Conservation (phyloP, 92 coral and sea anemone species). For the Montipora capitata region DNA sequence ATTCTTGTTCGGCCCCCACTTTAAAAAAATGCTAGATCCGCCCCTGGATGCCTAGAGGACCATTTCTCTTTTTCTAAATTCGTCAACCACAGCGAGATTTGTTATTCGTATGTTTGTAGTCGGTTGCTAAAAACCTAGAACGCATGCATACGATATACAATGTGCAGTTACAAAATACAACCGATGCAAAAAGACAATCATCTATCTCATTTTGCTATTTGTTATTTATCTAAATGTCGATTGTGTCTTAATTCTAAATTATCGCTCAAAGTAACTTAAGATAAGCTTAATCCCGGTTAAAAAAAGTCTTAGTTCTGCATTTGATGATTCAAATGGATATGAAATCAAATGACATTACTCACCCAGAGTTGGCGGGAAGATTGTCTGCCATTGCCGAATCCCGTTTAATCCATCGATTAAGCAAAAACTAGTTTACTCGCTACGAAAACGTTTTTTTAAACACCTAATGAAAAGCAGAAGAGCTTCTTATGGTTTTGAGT, state of each 20-base stretch:
- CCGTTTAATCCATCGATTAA: background rate
- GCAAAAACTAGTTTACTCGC: background rate
- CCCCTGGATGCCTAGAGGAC: conserved; percentile 6
- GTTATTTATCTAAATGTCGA: background rate
- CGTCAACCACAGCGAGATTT: background rate
- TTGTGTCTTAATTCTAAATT: conserved; percentile 8
- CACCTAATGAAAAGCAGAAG: background rate
- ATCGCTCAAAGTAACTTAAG: background rate
- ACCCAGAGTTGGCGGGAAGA: conserved; percentile 38
- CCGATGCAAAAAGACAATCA: background rate
- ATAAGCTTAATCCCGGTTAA: conserved; percentile 6
- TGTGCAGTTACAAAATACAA: conserved; percentile 15
- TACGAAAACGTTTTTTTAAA: background rate
- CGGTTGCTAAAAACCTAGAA: background rate
- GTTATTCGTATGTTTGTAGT: conserved; percentile 7
- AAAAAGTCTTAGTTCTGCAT: conserved; percentile 17
- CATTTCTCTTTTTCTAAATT: background rate
- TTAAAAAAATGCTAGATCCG: conserved; percentile 3
- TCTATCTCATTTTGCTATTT: background rate
- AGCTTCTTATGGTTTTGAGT: background rate
- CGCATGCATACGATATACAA: background rate
- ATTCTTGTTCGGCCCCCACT: no score
- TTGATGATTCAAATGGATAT: conserved; percentile 20
- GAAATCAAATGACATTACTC: conserved; percentile 21
- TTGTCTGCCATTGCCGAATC: conserved; percentile 1